These are phyloP conservation scores for Phocides pigmalion DNA, from an alignment of 1,140 invertebrate genomes.

Conservation along the genomic window DNA sequence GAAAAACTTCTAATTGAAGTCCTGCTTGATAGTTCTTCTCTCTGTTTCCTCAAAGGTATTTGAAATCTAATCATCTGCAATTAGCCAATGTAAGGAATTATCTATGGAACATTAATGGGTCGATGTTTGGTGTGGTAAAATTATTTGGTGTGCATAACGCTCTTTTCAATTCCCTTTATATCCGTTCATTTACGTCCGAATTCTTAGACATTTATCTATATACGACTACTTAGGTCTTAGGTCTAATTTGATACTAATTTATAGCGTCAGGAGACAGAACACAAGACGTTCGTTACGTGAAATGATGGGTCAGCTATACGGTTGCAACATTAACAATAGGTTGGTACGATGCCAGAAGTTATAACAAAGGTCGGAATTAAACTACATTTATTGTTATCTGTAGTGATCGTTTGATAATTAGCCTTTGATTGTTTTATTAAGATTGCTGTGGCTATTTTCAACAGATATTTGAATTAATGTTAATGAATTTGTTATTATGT, in stretches of 20 bases:
- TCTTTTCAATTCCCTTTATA: no score
- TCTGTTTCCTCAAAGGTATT: no score
- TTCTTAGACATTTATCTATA: constrained; percentile 8
- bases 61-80: no score
- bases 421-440: constrained; percentile 27
- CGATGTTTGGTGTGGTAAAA: no score
- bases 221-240: no score
- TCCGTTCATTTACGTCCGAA: constrained; percentile 1
- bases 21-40: no score
- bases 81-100: no score
- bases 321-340: constrained; percentile 34
- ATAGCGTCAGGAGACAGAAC: constrained; percentile 21
- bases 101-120: no score
- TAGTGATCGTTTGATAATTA: constrained; percentile 27
- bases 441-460: constrained; percentile 4
- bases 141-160: no score
- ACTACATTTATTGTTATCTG: constrained; percentile 29
- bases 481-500: not conserved
- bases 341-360: constrained; percentile 22
- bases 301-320: constrained; percentile 31
- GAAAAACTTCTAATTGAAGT: no score
- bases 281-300: constrained; percentile 24
- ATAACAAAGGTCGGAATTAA: constrained; percentile 24
- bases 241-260: constrained; percentile 19
- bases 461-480: not conserved